These are phyloP conservation scores for Beris chalybata DNA, from an alignment of 2,888 invertebrate species.

Conservation along the genomic window DNA sequence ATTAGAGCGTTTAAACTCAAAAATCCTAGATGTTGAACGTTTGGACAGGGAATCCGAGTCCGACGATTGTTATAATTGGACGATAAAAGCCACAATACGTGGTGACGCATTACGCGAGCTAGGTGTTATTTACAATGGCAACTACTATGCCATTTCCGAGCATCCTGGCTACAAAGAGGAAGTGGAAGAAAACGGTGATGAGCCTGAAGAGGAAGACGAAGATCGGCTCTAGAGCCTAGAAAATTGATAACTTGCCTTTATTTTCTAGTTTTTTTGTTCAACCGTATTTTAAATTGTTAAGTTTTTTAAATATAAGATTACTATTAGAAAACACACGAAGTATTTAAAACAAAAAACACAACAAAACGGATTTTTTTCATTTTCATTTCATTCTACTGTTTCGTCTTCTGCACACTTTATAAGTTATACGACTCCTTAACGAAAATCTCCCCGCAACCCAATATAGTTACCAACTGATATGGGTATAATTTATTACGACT, in stretches of 20 bases:
- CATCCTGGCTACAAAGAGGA: slow-evolving; percentile 92
- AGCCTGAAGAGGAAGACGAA: slow-evolving; percentile 80
- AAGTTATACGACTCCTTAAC: too few species aligned
- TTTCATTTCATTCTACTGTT: too few species aligned
- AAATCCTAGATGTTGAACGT: slow-evolving; percentile 91
- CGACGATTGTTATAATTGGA: slow-evolving; percentile 95
- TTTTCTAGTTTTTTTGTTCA: slow-evolving; percentile 27
- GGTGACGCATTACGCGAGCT: slow-evolving; percentile 89
- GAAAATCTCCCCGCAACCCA: too few species aligned
- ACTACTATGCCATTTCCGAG: slow-evolving; percentile 93
- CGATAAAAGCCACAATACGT: slow-evolving; percentile 91
- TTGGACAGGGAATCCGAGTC: slow-evolving; percentile 89
- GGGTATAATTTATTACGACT: too few species aligned
- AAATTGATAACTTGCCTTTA: slow-evolving; percentile 31
- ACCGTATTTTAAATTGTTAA: slow-evolving; percentile 28
- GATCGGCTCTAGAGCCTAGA: slow-evolving; percentile 61
- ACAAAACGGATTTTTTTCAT: too few species aligned
- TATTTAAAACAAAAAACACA: too few species aligned
- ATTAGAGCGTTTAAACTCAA: slow-evolving; percentile 86
- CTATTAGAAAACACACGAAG: slow-evolving; percentile 12
- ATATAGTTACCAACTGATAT: too few species aligned
- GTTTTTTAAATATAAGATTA: slow-evolving; percentile 30
- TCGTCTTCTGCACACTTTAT: too few species aligned
- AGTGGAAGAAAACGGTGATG: slow-evolving; percentile 84
- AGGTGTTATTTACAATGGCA: slow-evolving; percentile 92